Percentiles rank a stretch among this genome's conserved stretches.
phyloP scores from a whole-genome alignment of 2,113 vertebrate species.

The Lonchura striata region DNA sequence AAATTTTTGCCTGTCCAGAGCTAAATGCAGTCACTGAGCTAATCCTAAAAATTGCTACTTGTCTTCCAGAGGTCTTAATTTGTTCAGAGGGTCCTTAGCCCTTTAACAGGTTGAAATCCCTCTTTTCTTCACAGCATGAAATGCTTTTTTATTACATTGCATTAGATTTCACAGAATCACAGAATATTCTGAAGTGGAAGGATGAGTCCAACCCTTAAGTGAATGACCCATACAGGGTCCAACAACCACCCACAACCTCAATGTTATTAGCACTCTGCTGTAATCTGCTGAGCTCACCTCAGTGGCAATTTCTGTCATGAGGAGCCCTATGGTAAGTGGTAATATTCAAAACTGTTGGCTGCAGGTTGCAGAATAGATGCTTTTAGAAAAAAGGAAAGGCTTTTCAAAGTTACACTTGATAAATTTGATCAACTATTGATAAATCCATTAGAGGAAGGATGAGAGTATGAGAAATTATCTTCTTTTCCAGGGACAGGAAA shows the following conservation, averaged over 20 bases:
- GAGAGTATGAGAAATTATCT: background rate
- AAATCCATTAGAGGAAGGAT: background rate
- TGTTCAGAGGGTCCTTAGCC: background rate
- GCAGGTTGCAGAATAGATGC: background rate
- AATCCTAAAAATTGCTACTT: background rate
- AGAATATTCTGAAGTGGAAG: background rate
- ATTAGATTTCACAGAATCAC: background rate
- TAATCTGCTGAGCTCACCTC: background rate
- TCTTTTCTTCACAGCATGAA: background rate
- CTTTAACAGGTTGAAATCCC: background rate
- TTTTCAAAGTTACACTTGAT: background rate
- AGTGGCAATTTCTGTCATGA: background rate
- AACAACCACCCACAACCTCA: background rate
- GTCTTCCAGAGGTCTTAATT: background rate
- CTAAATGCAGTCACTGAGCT: background rate
- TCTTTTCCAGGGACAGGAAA: background rate
- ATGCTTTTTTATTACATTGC: background rate
- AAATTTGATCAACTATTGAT: background rate
- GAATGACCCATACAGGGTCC: background rate
- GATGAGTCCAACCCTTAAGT: background rate
- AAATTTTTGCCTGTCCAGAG: background rate
- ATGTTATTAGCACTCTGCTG: background rate
- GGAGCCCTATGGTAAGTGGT: background rate
- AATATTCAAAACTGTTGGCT: background rate
- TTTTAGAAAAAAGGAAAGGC: background rate